These are phyloP conservation scores for Mus musculus DNA, from an alignment of 2,113 vertebrate genomes.

Conservation along the genomic window GRCm39 chr12:71328501-71329000, in stretches of 20 bases:
- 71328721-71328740: neutral
- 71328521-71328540: neutral
- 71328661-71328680: neutral
- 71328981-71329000: too few relatives aligned
- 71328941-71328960: too few relatives aligned
- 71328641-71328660: neutral
- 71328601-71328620: constrained; percentile 1
- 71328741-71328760: neutral
- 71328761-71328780: neutral
- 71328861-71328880: too few relatives aligned
- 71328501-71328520: neutral
- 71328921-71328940: too few relatives aligned
- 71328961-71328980: too few relatives aligned
- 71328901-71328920: too few relatives aligned
- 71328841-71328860: neutral
- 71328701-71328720: neutral
- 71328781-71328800: neutral
- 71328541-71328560: neutral
- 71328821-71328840: neutral
- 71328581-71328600: neutral
- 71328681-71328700: neutral
- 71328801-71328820: neutral
- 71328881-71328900: too few relatives aligned
- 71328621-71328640: neutral
- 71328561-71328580: neutral